These are phyloP conservation scores for Drosophila vallismaia DNA, from an alignment of 2,888 invertebrate species.

Conservation along the genomic window DNA sequence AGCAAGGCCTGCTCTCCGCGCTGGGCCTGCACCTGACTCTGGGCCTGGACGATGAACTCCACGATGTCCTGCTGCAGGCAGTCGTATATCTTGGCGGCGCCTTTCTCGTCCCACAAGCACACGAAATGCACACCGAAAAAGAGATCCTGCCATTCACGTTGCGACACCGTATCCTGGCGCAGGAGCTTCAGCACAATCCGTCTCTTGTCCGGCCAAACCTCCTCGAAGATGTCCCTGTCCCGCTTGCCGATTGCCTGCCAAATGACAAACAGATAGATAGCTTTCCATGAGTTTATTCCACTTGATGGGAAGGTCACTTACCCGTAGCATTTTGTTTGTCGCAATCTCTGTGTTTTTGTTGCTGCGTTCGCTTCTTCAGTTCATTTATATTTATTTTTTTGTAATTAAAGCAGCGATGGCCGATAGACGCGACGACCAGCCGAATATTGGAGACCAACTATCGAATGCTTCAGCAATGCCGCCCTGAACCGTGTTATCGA, in stretches of 20 bases:
- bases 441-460: not conserved
- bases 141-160: conserved; percentile 98
- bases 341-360: conserved; percentile 49
- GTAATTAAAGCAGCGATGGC: conserved; percentile 35
- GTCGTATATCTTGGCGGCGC: conserved; percentile 93
- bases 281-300: conserved; percentile 14
- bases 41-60: conserved; percentile 96
- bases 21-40: conserved; percentile 94
- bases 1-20: conserved; percentile 97
- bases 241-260: conserved; percentile 72
- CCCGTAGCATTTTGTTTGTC: conserved; percentile 55
- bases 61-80: conserved; percentile 96
- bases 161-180: conserved; percentile 96
- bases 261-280: conserved; percentile 40
- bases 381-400: conserved; percentile 46
- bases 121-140: conserved; percentile 98
- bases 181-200: conserved; percentile 96
- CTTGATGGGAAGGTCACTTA: conserved; percentile 38
- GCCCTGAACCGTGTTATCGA: conserved; percentile 15
- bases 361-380: conserved; percentile 44
- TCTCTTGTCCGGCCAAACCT: conserved; percentile 98
- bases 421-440: conserved; percentile 15
- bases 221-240: conserved; percentile 88
- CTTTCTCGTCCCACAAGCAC: conserved; percentile 98
- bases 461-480: not conserved